phyloP scores from a whole-genome alignment of 2,888 invertebrate species.

The Parnassius orleans region DNA sequence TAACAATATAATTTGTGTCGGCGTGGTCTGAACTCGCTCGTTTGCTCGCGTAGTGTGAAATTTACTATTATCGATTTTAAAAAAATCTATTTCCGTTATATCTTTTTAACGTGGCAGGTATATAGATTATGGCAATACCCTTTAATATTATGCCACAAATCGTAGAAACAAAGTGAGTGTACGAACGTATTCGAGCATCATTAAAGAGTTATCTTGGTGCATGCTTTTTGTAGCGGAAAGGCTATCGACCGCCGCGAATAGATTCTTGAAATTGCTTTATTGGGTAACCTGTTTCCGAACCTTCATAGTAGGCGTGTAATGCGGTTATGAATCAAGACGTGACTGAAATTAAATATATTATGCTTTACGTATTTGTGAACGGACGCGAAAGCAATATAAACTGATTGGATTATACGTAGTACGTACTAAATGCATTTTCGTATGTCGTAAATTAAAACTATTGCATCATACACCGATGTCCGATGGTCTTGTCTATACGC shows the following conservation, averaged over 20 bases:
- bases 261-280: constrained; percentile 74
- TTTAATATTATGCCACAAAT: not conserved
- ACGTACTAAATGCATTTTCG: constrained; percentile 46
- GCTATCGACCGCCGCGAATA: constrained; percentile 67
- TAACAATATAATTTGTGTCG: too few species aligned
- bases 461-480: constrained; percentile 37
- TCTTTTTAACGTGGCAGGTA: too few species aligned
- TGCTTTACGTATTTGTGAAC: constrained; percentile 38
- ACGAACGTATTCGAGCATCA: constrained; percentile 43
- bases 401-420: constrained; percentile 31
- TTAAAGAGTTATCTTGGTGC: constrained; percentile 55
- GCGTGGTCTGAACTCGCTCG: too few species aligned
- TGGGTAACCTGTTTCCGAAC: constrained; percentile 70
- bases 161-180: constrained; percentile 15
- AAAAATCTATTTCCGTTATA: too few species aligned
- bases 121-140: too few species aligned
- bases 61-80: too few species aligned
- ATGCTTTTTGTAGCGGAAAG: constrained; percentile 66
- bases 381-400: constrained; percentile 28
- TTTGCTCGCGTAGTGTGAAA: too few species aligned
- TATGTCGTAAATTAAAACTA: constrained; percentile 43
- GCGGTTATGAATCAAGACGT: constrained; percentile 58
- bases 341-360: constrained; percentile 51
- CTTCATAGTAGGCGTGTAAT: constrained; percentile 58
- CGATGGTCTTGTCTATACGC: not conserved